Base-by-base conservation (phyloP, 1,140 invertebrate genomes). In the Scaptomyza pallida region DNA sequence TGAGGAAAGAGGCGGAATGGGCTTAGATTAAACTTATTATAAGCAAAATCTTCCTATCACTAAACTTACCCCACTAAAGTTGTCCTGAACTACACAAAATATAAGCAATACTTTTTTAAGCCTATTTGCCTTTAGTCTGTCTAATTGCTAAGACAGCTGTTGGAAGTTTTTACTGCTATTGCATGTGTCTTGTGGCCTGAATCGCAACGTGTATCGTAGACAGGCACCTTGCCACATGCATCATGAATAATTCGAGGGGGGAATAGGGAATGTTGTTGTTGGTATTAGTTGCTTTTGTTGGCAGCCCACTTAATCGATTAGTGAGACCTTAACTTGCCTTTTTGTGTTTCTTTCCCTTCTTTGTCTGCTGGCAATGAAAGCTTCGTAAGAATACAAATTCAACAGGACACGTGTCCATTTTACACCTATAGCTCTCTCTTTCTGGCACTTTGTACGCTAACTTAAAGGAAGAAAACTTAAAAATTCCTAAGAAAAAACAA, bases 261-360 rank as follows among this genome's bases (percentile, higher is more conserved):
- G 19, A 30, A 17, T n/a, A n/a, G n/a, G 35, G 51, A 33, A 54
- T 26, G 23, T 40, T 26, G 23, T 40, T 26, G 41, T 12, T 16
- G 19, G 56, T 21, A 56, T 72, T 50, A 55, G 61, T 76, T 69
- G 43, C 56, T 70, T 26, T 71, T 69, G 57, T n/a, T 57, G 79
- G 61, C 55, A 43, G 55, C 60, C 75, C 67, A 71, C 80, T 88
- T 78, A 86, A 88, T 86, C 81, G 81, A 86, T 86, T 78, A 75
- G 70, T 59, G 16, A n/a, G n/a, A n/a, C n/a, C n/a, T n/a, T n/a
- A n/a, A n/a, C n/a, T 19, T 23, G 21, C 17, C 13, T 19, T 57
- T 45, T 57, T 45, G 47, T 35, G 30, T 10, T 21, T 52, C n/a
- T 59, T 3, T 52, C 15, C n/a, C n/a, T n/a, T 3, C 23, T 21